Percentiles rank a stretch among this genome's conserved stretches.
Evolutionary conservation across 1,140 invertebrate genomes (phyloP).

Genomic region (Neodiprion pinetum): DNA sequence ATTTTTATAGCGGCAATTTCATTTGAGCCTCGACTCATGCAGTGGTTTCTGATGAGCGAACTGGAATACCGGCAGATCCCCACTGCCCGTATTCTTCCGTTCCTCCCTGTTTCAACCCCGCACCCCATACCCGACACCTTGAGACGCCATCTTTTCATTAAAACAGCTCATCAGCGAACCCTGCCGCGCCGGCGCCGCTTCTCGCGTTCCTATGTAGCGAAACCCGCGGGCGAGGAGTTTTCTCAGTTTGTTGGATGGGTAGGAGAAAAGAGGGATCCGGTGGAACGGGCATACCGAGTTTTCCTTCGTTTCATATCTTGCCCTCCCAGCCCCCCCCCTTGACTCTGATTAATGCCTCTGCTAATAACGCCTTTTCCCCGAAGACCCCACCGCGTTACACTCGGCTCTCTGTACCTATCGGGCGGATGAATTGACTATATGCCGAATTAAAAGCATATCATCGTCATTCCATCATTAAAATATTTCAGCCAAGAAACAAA

Average conservation of each 20-base stretch:
- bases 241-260: conserved; percentile 8
- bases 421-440: conserved; percentile 47
- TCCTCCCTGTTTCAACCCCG: conserved; percentile 3
- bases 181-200: conserved; percentile 29
- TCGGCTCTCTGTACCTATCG: conserved; percentile 18
- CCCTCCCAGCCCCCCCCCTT: conserved; percentile 20
- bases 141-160: conserved; percentile 59
- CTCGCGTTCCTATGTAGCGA: background rate
- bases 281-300: conserved; percentile 36
- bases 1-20: conserved; percentile 61
- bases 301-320: conserved; percentile 17
- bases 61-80: conserved; percentile 31
- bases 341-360: conserved; percentile 59
- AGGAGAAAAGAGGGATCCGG: conserved; percentile 16
- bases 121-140: conserved; percentile 24
- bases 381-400: conserved; percentile 30
- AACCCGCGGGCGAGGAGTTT: conserved; percentile 20
- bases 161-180: conserved; percentile 55
- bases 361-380: conserved; percentile 60
- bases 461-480: too few relatives aligned
- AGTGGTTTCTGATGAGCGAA: conserved; percentile 59
- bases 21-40: conserved; percentile 58
- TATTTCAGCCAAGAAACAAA: too few relatives aligned
- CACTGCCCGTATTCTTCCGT: background rate
- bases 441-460: conserved; percentile 61